phyloP scores from a whole-genome alignment of 2,888 invertebrate species.

The Stictocephala bisonia region DNA sequence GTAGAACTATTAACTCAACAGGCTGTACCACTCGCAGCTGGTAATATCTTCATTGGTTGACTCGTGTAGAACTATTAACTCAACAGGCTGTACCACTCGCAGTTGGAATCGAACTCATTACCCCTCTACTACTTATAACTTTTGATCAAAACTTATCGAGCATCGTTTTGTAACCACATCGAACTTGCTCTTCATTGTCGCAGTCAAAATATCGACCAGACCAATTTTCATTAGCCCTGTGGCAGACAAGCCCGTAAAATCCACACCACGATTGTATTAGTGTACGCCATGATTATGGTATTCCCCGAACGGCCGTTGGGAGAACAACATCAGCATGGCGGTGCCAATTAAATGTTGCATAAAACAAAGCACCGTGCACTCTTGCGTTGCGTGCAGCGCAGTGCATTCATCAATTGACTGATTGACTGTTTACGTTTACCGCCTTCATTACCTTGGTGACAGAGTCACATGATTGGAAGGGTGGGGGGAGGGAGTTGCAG shows the following conservation, averaged over 20 bases:
- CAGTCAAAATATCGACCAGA: constrained; percentile 38
- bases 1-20: too few species aligned
- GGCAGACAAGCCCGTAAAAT: constrained; percentile 35
- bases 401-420: too few species aligned
- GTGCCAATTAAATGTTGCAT: constrained; percentile 40
- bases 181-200: constrained; percentile 26
- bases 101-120: too few species aligned
- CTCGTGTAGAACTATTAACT: too few species aligned
- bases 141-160: too few species aligned
- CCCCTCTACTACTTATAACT: too few species aligned
- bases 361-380: constrained; percentile 29
- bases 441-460: background rate
- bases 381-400: background rate
- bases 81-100: too few species aligned
- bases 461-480: background rate
- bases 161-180: too few species aligned
- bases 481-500: background rate
- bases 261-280: constrained; percentile 36
- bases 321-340: background rate
- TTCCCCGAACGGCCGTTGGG: constrained; percentile 7
- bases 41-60: too few species aligned
- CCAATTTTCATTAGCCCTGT: constrained; percentile 38
- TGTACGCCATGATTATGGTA: constrained; percentile 27
- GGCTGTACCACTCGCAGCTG: too few species aligned
- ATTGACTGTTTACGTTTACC: constrained; percentile 28